Evolutionary conservation across 2,797 vertebrate species (phyloP).

Genomic region (Botia almorhae): DNA sequence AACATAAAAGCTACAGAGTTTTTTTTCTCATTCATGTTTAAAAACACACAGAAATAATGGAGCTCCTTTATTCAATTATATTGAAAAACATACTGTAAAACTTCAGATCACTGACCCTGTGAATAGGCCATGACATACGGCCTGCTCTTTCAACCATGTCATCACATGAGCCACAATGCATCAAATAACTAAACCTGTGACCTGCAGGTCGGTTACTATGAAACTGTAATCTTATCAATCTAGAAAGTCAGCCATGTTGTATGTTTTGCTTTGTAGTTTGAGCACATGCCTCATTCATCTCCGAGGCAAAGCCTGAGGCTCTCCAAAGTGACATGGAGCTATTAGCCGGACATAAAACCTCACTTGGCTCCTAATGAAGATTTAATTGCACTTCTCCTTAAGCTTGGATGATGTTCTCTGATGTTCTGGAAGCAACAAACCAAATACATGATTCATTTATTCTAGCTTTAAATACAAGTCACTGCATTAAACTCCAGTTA

Average conservation of each 20-base stretch:
- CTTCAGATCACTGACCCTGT: conserved; percentile 44
- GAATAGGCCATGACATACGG: conserved; percentile 44
- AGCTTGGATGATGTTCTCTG: conserved; percentile 28
- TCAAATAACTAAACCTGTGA: conserved; percentile 52
- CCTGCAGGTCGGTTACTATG: conserved; percentile 45
- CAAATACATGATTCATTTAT: conserved; percentile 17
- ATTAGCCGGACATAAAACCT: conserved; percentile 31
- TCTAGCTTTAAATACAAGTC: conserved; percentile 12
- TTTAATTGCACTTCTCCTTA: conserved; percentile 27
- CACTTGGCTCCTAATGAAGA: conserved; percentile 22
- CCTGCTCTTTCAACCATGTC: conserved; percentile 54
- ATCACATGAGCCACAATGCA: conserved; percentile 49
- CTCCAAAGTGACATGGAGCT: conserved; percentile 3
- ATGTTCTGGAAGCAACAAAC: neutral
- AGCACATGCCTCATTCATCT: conserved; percentile 49
- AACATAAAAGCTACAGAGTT: neutral
- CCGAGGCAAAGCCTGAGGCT: conserved; percentile 12
- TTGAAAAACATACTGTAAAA: conserved; percentile 35
- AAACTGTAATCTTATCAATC: conserved; percentile 39
- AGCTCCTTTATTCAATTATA: conserved; percentile 27
- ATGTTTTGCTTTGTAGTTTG: conserved; percentile 29
- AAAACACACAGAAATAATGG: conserved; percentile 32
- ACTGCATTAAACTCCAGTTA: neutral
- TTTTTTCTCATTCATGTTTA: conserved; percentile 24
- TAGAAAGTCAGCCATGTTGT: conserved; percentile 36